These are phyloP conservation scores for Sarcophaga carnaria DNA, from an alignment of 2,888 invertebrate genomes.

Conservation along the genomic window DNA sequence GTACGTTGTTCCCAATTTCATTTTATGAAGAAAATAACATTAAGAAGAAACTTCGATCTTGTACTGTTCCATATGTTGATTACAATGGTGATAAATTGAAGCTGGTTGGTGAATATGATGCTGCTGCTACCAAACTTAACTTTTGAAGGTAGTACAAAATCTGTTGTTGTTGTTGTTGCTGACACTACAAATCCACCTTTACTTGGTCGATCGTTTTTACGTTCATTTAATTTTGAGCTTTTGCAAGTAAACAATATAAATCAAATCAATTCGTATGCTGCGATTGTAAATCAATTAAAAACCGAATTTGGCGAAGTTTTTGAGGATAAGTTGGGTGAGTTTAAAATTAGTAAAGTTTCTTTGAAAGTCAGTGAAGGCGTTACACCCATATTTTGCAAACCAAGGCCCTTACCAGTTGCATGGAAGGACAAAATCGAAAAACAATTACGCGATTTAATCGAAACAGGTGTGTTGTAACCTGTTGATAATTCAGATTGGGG, in stretches of 20 bases:
- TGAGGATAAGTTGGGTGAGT: conserved; percentile 26
- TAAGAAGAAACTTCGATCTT: not conserved
- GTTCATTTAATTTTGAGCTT: conserved; percentile 20
- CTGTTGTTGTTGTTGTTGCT: conserved; percentile 15
- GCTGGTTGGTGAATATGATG: no score
- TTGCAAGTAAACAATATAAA: conserved; percentile 28
- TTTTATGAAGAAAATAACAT: not conserved
- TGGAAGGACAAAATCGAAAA: no score
- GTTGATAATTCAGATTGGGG: no score
- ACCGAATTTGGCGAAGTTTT: conserved; percentile 35
- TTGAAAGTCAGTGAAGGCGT: no score
- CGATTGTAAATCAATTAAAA: conserved; percentile 38
- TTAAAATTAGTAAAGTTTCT: no score
- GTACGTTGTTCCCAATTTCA: not conserved
- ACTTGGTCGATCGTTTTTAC: conserved; percentile 32
- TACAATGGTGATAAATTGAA: no score
- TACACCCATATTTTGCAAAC: no score
- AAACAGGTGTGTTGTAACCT: no score
- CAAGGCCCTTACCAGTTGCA: no score
- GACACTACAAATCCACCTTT: conserved; percentile 2
- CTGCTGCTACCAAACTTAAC: no score
- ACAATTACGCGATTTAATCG: no score
- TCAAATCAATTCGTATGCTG: not conserved
- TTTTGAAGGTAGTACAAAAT: conserved; percentile 10
- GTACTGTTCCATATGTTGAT: no score